Evolutionary conservation across 2,797 vertebrate species (phyloP).

Genomic region (Kryptopterus vitreolus): DNA sequence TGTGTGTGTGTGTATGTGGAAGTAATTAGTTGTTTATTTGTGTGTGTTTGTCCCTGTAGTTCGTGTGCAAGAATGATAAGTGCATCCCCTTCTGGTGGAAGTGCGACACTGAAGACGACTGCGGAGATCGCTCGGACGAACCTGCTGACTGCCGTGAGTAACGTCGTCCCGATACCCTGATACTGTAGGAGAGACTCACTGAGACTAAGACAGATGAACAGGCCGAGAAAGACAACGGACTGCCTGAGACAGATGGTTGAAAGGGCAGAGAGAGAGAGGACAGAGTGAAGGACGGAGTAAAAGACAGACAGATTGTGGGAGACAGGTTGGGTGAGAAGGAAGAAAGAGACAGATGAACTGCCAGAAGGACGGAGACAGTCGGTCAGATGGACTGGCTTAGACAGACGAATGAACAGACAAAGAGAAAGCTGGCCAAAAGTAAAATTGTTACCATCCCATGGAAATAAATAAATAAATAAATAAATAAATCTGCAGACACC

Average conservation of each 20-base stretch:
- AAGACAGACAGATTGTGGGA: neutral
- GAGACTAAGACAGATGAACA: neutral
- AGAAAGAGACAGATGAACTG: neutral
- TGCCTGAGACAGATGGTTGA: too few species aligned
- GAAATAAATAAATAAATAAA: too few species aligned
- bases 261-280: neutral
- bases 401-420: slow-evolving; percentile 8
- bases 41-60: slow-evolving; percentile 67
- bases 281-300: neutral
- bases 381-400: neutral
- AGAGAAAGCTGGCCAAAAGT: neutral
- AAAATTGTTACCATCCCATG: neutral
- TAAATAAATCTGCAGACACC: neutral
- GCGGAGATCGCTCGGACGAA: slow-evolving; percentile 92
- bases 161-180: neutral
- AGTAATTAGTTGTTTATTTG: neutral
- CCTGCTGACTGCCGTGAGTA: slow-evolving; percentile 92
- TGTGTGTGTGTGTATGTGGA: neutral
- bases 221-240: neutral
- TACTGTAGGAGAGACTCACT: neutral
- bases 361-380: neutral
- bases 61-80: slow-evolving; percentile 98
- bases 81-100: slow-evolving; percentile 99
- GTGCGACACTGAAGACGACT: slow-evolving; percentile 97
- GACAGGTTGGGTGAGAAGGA: too few species aligned